These are phyloP conservation scores for Stictocephala bisonia DNA, from an alignment of 2,888 invertebrate genomes.

Conservation along the genomic window DNA sequence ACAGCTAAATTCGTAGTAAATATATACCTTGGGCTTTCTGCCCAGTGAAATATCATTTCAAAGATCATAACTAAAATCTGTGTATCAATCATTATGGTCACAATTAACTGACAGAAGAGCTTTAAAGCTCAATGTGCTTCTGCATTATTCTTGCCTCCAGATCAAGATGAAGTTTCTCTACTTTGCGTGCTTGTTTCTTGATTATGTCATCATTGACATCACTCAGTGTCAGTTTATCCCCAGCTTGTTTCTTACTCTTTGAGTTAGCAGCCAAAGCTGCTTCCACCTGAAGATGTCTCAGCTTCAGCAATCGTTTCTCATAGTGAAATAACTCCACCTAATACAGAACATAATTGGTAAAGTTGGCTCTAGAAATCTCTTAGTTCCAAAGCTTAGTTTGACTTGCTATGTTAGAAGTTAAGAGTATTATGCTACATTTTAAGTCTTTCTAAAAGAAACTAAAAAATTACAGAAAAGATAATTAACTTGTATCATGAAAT, in stretches of 20 bases:
- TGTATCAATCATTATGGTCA: too few relatives aligned
- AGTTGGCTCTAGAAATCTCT: too few relatives aligned
- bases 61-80: too few relatives aligned
- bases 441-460: too few relatives aligned
- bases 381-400: too few relatives aligned
- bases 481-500: too few relatives aligned
- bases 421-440: neutral
- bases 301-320: slow-evolving; percentile 85
- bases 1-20: too few relatives aligned
- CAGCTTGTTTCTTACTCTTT: slow-evolving; percentile 72
- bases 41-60: too few relatives aligned
- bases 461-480: too few relatives aligned
- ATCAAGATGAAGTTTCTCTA: slow-evolving; percentile 85
- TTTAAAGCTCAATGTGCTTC: slow-evolving; percentile 81
- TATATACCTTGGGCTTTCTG: too few relatives aligned
- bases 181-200: slow-evolving; percentile 85
- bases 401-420: too few relatives aligned
- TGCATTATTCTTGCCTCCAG: slow-evolving; percentile 81
- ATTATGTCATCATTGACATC: slow-evolving; percentile 79
- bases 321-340: slow-evolving; percentile 88
- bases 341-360: slow-evolving; percentile 55
- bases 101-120: too few relatives aligned
- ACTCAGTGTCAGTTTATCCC: slow-evolving; percentile 73
- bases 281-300: slow-evolving; percentile 85
- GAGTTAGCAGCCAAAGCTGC: slow-evolving; percentile 78